Conservation (phyloP, 1,140 invertebrate genomes). For the Bombus balteatus region DNA sequence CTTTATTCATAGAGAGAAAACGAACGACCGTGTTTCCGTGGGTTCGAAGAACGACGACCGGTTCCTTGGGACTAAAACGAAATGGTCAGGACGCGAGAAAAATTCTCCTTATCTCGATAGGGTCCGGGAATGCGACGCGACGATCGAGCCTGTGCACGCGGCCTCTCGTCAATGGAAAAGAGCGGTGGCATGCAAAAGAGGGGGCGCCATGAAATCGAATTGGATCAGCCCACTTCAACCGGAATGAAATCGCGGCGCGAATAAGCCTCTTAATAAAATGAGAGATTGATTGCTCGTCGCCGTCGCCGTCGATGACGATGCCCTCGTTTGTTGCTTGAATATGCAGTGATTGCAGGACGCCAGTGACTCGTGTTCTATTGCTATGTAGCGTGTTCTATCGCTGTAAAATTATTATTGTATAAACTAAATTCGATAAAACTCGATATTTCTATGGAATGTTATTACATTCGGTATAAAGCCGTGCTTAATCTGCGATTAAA, state of each 20-base stretch:
- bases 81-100: neutral
- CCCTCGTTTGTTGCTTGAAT: neutral
- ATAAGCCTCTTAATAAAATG: constrained; percentile 70
- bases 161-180: constrained; percentile 53
- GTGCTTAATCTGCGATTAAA: too few species aligned
- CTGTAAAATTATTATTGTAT: too few species aligned
- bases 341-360: neutral
- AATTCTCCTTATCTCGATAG: constrained; percentile 11
- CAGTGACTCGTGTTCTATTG: neutral
- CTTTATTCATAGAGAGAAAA: neutral
- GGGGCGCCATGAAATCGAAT: constrained; percentile 62
- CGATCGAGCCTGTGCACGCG: constrained; percentile 22
- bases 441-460: too few species aligned
- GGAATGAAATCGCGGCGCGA: constrained; percentile 68
- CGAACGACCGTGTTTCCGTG: constrained; percentile 10
- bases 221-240: constrained; percentile 66
- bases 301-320: constrained; percentile 19
- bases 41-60: neutral
- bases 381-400: too few species aligned
- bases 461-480: too few species aligned
- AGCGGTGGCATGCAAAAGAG: constrained; percentile 16
- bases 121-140: constrained; percentile 22
- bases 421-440: too few species aligned
- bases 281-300: constrained; percentile 63
- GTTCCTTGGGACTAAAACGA: neutral